phyloP scores from a whole-genome alignment of 2,888 invertebrate species.

The Corythucha ciliata region DNA sequence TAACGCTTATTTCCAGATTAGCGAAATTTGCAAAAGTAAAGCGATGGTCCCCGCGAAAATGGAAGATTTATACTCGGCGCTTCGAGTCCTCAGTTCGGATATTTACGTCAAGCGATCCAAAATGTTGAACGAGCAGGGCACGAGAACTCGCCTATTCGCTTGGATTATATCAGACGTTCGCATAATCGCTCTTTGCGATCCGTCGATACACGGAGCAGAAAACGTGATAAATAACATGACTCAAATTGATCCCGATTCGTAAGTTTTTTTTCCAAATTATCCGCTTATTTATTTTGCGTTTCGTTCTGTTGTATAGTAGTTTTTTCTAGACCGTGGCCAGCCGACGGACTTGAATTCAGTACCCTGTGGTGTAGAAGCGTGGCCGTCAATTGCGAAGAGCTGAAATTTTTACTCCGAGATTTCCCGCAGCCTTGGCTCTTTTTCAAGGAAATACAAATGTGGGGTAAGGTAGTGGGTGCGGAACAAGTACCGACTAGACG shows the following conservation, averaged over 20 bases:
- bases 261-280: slow-evolving; percentile 24
- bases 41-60: slow-evolving; percentile 76
- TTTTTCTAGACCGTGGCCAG: slow-evolving; percentile 70
- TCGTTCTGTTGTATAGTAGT: background rate
- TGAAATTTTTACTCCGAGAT: slow-evolving; percentile 84
- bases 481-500: slow-evolving; percentile 70
- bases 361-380: slow-evolving; percentile 90
- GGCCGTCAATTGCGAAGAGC: slow-evolving; percentile 68
- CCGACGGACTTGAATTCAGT: slow-evolving; percentile 76
- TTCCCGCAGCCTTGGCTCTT: slow-evolving; percentile 89
- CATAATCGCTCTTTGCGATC: slow-evolving; percentile 74
- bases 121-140: slow-evolving; percentile 56
- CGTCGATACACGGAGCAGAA: slow-evolving; percentile 69
- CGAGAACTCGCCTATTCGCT: slow-evolving; percentile 69
- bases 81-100: slow-evolving; percentile 85
- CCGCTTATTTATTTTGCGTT: slow-evolving; percentile 1
- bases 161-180: slow-evolving; percentile 72
- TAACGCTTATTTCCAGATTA: slow-evolving; percentile 43
- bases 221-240: slow-evolving; percentile 63
- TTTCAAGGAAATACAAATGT: slow-evolving; percentile 71
- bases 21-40: slow-evolving; percentile 69
- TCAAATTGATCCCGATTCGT: slow-evolving; percentile 75
- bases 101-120: slow-evolving; percentile 88
- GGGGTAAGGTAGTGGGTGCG: slow-evolving; percentile 83
- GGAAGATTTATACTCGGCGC: slow-evolving; percentile 77